Evolutionary conservation across 2,888 invertebrate species (phyloP).

Genomic region (Callyntrura sp.): DNA sequence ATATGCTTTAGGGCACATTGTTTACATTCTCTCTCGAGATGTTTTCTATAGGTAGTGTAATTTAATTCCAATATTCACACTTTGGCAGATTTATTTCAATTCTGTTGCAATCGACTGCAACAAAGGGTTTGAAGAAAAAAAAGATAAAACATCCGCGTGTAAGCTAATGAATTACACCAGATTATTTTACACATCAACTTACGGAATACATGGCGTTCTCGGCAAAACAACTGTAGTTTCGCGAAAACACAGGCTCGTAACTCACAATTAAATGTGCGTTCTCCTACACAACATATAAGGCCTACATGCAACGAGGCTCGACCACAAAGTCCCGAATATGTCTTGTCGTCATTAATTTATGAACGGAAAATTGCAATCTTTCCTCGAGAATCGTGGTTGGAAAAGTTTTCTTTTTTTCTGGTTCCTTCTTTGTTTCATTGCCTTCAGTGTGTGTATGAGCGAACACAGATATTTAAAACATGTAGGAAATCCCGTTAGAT

Average conservation of each 20-base stretch:
- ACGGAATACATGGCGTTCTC: neutral
- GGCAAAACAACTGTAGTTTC: slow-evolving; percentile 58
- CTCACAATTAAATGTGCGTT: slow-evolving; percentile 9
- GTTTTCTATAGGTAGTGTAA: no score
- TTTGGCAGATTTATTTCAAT: no score
- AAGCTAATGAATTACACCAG: slow-evolving; percentile 40
- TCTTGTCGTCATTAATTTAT: slow-evolving; percentile 69
- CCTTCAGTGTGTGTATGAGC: no score
- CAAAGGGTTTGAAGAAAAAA: no score
- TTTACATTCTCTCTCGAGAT: no score
- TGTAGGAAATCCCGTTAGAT: slow-evolving; percentile 64
- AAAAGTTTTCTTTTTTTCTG: slow-evolving; percentile 32
- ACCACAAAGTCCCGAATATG: slow-evolving; percentile 55
- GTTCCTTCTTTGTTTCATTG: neutral
- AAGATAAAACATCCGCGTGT: slow-evolving; percentile 6
- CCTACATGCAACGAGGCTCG: neutral
- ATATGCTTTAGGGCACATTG: no score
- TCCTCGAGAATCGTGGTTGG: slow-evolving; percentile 62
- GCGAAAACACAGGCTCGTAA: slow-evolving; percentile 28
- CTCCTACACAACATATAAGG: neutral
- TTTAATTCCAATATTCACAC: no score
- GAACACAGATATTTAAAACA: no score
- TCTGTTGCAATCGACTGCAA: no score
- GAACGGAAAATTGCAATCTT: slow-evolving; percentile 58
- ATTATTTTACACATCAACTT: neutral